Evolutionary conservation across 1,140 invertebrate species (phyloP).

Genomic region (Lethrus apterus): DNA sequence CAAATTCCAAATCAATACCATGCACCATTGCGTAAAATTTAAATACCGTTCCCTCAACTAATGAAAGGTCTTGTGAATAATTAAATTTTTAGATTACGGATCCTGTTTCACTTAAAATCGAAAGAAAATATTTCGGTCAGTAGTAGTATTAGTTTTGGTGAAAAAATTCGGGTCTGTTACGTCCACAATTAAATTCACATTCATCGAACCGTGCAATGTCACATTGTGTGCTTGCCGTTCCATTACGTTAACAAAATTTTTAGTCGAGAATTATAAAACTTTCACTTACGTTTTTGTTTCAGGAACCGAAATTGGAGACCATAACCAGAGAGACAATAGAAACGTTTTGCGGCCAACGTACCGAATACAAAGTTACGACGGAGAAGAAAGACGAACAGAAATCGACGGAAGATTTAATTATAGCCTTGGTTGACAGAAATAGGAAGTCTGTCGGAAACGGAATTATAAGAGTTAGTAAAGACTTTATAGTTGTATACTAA

Average conservation of each 20-base stretch:
- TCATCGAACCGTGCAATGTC: not conserved
- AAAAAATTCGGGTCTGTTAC: too few species aligned
- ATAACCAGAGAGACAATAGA: slow-evolving; percentile 54
- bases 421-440: slow-evolving; percentile 33
- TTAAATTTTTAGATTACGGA: too few species aligned
- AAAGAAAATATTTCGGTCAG: too few species aligned
- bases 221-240: not conserved
- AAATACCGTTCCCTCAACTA: too few species aligned
- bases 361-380: slow-evolving; percentile 51
- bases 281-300: not conserved
- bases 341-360: slow-evolving; percentile 49
- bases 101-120: too few species aligned
- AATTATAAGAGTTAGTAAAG: slow-evolving; percentile 11
- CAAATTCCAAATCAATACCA: too few species aligned
- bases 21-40: too few species aligned
- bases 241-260: not conserved
- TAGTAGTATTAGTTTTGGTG: too few species aligned
- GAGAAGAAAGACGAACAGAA: slow-evolving; percentile 46
- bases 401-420: slow-evolving; percentile 29
- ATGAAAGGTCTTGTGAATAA: too few species aligned
- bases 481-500: not conserved
- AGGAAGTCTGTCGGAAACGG: slow-evolving; percentile 37
- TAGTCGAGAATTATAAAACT: not conserved
- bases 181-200: not conserved
- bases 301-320: slow-evolving; percentile 44